phyloP scores from a whole-genome alignment of 2,113 vertebrate genomes.

The Hypanus sabinus region DNA sequence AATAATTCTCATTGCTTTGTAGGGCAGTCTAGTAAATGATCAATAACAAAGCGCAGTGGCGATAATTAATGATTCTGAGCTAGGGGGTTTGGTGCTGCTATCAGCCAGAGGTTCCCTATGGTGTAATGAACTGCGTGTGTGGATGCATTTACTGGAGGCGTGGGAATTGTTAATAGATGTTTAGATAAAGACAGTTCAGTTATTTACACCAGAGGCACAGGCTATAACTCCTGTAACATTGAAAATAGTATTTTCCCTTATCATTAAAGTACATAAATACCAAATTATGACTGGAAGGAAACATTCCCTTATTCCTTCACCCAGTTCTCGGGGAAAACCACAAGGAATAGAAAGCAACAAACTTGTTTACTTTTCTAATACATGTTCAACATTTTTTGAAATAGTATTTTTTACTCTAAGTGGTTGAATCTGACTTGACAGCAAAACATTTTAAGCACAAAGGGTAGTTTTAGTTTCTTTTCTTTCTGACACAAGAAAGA shows the following conservation, averaged over 20 bases:
- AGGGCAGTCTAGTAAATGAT: too few species aligned
- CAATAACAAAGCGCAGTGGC: neutral
- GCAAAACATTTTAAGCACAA: neutral
- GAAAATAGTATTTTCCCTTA: conserved; percentile 7
- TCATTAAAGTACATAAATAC: neutral
- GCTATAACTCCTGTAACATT: neutral
- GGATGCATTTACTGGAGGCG: neutral
- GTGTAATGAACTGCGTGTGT: conserved; percentile 1
- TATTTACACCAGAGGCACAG: neutral
- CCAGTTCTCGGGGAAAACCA: neutral
- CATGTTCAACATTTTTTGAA: neutral
- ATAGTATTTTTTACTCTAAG: neutral
- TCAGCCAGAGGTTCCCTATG: neutral
- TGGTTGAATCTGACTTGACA: neutral
- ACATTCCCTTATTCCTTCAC: neutral
- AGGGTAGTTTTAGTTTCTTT: neutral
- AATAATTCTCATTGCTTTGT: too few species aligned
- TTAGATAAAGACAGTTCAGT: neutral
- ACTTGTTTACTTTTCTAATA: neutral
- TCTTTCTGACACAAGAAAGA: neutral
- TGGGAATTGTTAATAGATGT: conserved; percentile 24
- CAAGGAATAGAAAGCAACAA: neutral
- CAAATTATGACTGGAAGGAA: neutral
- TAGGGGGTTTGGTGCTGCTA: neutral
- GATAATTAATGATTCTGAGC: neutral